Percentiles rank a stretch among this genome's conserved stretches.
These are phyloP conservation scores for Microtus pennsylvanicus DNA, from an alignment of 2,113 vertebrate genomes.

Conservation along the genomic window DNA sequence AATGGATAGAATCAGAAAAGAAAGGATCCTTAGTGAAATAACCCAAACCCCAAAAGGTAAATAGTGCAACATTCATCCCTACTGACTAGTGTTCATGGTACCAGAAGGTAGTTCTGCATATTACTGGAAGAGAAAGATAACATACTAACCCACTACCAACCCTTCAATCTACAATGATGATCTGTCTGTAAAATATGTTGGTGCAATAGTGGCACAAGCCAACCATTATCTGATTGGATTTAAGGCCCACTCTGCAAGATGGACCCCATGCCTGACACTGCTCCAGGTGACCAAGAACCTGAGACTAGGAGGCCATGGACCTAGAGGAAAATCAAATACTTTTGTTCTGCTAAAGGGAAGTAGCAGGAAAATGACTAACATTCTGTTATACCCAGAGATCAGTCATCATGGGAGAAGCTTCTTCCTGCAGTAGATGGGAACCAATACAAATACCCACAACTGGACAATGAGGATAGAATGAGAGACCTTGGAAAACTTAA, in stretches of 20 bases:
- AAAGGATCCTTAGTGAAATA: neutral
- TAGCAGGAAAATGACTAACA: neutral
- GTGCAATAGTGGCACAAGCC: neutral
- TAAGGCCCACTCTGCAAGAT: neutral
- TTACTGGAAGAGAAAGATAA: neutral
- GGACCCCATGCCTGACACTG: neutral
- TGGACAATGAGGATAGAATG: too few relatives aligned
- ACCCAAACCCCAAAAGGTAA: neutral
- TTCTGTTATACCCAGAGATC: too few relatives aligned
- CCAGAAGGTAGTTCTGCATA: neutral
- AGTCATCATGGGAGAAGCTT: too few relatives aligned
- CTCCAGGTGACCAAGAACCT: neutral
- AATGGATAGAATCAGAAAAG: neutral
- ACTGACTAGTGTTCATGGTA: too few relatives aligned
- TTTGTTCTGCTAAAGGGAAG: neutral
- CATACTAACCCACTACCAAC: neutral
- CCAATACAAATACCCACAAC: too few relatives aligned
- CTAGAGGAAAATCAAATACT: neutral
- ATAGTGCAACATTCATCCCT: neutral
- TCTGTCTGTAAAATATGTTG: neutral
- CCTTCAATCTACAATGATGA: neutral
- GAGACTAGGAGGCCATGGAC: neutral
- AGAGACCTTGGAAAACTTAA: too few relatives aligned
- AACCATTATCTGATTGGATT: neutral
- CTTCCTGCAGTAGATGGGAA: too few relatives aligned